phyloP scores from a whole-genome alignment of 2,888 invertebrate genomes.

The Euclidia mi region DNA sequence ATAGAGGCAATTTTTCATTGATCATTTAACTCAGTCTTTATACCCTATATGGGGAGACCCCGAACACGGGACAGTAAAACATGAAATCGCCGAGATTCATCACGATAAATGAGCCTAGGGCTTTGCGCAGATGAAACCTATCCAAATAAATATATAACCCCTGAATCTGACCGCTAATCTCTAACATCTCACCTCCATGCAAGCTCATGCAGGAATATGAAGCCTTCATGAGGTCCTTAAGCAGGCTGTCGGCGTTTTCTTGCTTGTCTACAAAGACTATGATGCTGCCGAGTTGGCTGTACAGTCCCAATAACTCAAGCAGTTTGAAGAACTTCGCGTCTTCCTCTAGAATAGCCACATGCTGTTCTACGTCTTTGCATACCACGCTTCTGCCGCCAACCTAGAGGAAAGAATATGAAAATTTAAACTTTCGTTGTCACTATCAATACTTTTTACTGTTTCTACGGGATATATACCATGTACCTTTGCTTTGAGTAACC shows the following conservation, averaged over 20 bases:
- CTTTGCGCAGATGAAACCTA: too few species aligned
- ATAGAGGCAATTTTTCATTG: too few species aligned
- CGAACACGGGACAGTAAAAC: too few species aligned
- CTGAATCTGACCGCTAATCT: too few species aligned
- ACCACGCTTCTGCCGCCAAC: slow-evolving; percentile 99
- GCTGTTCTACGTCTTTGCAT: slow-evolving; percentile 99
- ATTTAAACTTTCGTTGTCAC: background rate
- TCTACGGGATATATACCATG: too few species aligned
- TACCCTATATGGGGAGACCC: too few species aligned
- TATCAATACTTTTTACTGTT: too few species aligned
- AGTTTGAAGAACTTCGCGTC: slow-evolving; percentile 99
- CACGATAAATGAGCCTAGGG: too few species aligned
- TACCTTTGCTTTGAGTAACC: too few species aligned
- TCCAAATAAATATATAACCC: too few species aligned
- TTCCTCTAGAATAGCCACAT: slow-evolving; percentile 98
- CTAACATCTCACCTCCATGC: slow-evolving; percentile 94
- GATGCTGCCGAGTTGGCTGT: slow-evolving; percentile 97
- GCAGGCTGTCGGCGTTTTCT: slow-evolving; percentile 97
- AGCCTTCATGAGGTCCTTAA: slow-evolving; percentile 98
- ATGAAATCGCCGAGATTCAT: too few species aligned
- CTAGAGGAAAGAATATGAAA: slow-evolving; percentile 51
- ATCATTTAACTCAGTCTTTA: too few species aligned
- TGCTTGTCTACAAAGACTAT: slow-evolving; percentile 99
- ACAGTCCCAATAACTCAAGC: slow-evolving; percentile 98
- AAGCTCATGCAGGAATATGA: slow-evolving; percentile 99